These are phyloP conservation scores for Smithornis capensis DNA, from an alignment of 2,113 vertebrate species.

Conservation along the genomic window DNA sequence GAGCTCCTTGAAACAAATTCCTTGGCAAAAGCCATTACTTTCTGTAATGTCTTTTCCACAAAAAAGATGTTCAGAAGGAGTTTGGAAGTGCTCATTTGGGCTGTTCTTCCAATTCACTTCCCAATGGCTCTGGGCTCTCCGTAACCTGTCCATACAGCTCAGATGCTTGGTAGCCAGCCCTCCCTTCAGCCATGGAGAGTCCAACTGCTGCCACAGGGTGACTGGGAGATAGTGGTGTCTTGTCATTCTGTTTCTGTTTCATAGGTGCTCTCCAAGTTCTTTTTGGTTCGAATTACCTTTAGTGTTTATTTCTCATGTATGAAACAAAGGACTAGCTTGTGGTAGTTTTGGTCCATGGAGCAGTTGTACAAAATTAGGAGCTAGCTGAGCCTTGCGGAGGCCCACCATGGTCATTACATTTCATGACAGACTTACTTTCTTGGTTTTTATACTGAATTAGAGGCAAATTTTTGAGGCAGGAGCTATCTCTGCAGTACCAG, in stretches of 20 bases:
- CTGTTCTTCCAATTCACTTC: neutral
- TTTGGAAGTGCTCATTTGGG: neutral
- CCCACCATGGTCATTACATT: fast-evolving
- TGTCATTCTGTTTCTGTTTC: neutral
- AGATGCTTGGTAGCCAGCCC: neutral
- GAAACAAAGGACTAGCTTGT: neutral
- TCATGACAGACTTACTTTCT: neutral
- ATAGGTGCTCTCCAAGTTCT: neutral
- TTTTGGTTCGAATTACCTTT: neutral
- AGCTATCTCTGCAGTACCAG: neutral
- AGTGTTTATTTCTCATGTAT: neutral
- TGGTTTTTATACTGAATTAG: neutral
- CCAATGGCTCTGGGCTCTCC: neutral
- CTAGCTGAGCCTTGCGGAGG: neutral
- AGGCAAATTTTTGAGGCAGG: neutral
- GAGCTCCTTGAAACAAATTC: neutral
- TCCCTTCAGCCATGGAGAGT: neutral
- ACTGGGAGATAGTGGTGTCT: neutral
- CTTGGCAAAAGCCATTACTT: neutral
- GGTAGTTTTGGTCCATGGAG: neutral
- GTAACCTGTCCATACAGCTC: neutral
- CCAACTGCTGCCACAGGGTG: fast-evolving
- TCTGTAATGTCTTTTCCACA: neutral
- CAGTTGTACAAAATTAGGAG: neutral
- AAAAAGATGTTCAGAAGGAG: neutral